A percentile compares a stretch with the other conserved stretches of the same genome.
These are phyloP conservation scores for Carpatolechia fugitivella DNA, from an alignment of 2,888 invertebrate species.

Conservation along the genomic window DNA sequence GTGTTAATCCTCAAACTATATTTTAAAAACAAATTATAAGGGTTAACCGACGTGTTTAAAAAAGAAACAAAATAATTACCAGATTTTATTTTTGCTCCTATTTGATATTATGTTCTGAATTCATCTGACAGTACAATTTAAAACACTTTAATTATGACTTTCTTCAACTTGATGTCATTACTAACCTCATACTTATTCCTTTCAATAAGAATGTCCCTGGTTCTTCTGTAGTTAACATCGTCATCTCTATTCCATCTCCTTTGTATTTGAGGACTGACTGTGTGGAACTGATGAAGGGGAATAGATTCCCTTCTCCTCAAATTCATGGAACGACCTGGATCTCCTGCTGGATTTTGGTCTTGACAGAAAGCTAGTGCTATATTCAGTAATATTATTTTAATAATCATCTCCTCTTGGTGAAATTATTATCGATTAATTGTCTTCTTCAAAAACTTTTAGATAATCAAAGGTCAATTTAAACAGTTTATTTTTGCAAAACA, in stretches of 20 bases:
- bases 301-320: constrained; percentile 22
- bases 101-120: too few species aligned
- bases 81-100: too few species aligned
- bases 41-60: too few species aligned
- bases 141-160: not conserved
- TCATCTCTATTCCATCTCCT: constrained; percentile 15
- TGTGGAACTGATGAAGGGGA: constrained; percentile 23
- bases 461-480: too few species aligned
- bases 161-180: not conserved
- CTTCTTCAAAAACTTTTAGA: too few species aligned
- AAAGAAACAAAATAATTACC: too few species aligned
- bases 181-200: not conserved
- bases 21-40: too few species aligned
- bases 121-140: too few species aligned
- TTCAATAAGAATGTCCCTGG: constrained; percentile 15
- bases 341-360: not conserved
- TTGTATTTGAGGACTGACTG: not conserved
- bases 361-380: not conserved
- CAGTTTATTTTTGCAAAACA: too few species aligned
- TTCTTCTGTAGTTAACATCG: constrained; percentile 20
- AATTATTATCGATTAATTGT: too few species aligned
- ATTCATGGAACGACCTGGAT: not conserved
- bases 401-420: not conserved
- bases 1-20: too few species aligned
- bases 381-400: not conserved